Evolutionary conservation across 1,140 invertebrate genomes (phyloP).

Genomic region (Pomacea maculata): DNA sequence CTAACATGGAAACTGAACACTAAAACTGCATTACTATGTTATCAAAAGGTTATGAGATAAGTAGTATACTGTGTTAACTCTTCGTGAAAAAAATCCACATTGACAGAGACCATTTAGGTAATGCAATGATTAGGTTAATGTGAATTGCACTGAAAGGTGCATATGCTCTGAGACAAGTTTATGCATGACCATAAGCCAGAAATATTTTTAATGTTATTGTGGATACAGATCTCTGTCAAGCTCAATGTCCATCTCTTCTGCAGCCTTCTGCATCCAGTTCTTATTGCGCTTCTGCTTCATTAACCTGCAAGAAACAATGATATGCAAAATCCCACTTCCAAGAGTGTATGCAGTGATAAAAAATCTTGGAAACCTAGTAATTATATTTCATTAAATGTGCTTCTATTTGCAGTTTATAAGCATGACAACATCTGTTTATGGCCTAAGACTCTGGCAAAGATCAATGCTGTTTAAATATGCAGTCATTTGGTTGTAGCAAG

Average conservation of each 20-base stretch:
- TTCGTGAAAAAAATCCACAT: not conserved
- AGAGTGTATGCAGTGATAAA: too few species aligned
- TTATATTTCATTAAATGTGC: too few species aligned
- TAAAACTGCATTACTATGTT: not conserved
- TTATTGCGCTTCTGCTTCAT: slow-evolving; percentile 76
- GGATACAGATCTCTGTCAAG: slow-evolving; percentile 79
- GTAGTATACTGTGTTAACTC: too few species aligned
- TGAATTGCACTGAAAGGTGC: too few species aligned
- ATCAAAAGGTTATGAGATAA: too few species aligned
- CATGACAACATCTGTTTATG: too few species aligned
- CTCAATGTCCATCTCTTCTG: slow-evolving; percentile 87
- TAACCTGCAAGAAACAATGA: slow-evolving; percentile 46
- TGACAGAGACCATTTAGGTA: not conserved
- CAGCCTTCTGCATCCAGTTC: slow-evolving; percentile 85
- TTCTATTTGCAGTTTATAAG: too few species aligned
- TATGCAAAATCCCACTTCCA: not conserved
- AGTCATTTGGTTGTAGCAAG: not conserved
- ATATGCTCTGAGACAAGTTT: not conserved
- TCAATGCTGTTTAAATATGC: too few species aligned
- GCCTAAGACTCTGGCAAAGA: too few species aligned
- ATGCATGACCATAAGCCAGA: not conserved
- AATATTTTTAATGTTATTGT: slow-evolving; percentile 33
- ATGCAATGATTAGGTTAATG: not conserved
- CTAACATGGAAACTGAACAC: too few species aligned
- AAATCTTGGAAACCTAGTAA: too few species aligned